Base-by-base conservation (phyloP, 2,888 invertebrate genomes). In the Nomada lathburiana region DNA sequence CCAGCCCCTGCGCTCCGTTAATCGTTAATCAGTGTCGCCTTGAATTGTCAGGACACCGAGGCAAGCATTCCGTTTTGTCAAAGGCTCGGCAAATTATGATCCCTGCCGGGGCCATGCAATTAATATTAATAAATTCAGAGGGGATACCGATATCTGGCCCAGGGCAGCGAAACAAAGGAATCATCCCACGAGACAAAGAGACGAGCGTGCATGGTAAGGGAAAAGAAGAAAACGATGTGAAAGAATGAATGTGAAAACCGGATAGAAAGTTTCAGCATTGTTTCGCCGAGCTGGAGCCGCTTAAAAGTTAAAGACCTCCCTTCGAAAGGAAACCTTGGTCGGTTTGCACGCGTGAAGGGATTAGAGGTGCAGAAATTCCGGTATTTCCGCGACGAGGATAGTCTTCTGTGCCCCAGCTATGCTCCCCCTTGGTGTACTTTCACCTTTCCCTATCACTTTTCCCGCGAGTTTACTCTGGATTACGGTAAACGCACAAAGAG, bases 221-320 rank as follows among this genome's bases (percentile, higher is more conserved):
- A n/a, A 63, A 65, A 72, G 55, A n/a, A 72, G 29, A 52, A 53
- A 60, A n/a, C 16, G 42, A 55, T 71, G 53, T 18, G 11, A 26
- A n/a, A 13, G 42, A 18, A 29, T 7, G 26, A 23, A 62, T n/a
- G 67, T 57, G 82, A 36, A 20, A 81, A 78, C 20, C 70, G 73
- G 65, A 76, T 83, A 70, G 69, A 89, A 90, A 87, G 88, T 87
- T 87, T 83, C 76, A 68, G 80, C 86, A 90, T 92, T 91, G 89
- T 91, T 88, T 89, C 81, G 82, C 36, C 76, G 82, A 60, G 81
- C 81, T 82, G 83, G 83, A 88, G 88, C 87, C 87, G 88, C 89
- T 91, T 92, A 88, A 91, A 92, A 90, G 90, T 92, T 91, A 88
- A 91, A 87, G 86, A 76, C 80, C 84, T 86, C 84, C n/a, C 78